These are phyloP conservation scores for Oriolus oriolus DNA, from an alignment of 2,113 vertebrate species.

Conservation along the genomic window DNA sequence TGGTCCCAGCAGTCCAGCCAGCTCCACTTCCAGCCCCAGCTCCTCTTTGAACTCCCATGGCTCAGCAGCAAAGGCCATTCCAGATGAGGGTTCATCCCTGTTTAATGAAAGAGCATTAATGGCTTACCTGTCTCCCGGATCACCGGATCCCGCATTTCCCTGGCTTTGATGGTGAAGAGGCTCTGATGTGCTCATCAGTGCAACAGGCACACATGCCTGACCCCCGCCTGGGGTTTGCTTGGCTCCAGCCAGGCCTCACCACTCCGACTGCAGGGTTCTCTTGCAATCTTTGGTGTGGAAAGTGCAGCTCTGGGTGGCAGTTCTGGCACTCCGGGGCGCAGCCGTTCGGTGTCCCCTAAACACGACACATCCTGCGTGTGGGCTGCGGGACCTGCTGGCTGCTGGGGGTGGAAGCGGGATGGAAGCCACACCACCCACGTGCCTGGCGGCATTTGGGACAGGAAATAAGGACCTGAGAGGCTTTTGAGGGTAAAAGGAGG, in stretches of 20 bases:
- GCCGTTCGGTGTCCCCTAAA: no score
- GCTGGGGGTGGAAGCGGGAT: neutral
- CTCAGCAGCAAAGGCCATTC: neutral
- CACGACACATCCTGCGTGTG: rapidly evolving
- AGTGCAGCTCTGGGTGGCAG: neutral
- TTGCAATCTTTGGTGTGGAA: neutral
- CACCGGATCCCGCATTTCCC: neutral
- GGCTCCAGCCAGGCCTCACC: neutral
- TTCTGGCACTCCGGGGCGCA: neutral
- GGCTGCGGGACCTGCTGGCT: neutral
- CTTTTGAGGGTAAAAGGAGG: neutral
- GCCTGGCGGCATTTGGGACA: neutral
- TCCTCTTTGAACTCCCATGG: neutral
- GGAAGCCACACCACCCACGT: neutral
- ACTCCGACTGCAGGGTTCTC: neutral
- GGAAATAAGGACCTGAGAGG: neutral
- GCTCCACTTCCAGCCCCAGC: neutral
- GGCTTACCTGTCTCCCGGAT: neutral
- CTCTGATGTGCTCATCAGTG: neutral
- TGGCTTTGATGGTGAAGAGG: neutral
- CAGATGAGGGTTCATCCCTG: neutral
- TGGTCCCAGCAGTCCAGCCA: neutral
- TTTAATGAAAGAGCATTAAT: neutral
- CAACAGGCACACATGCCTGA: no score
- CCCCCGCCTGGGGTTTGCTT: neutral